Base-by-base conservation (phyloP, 2,113 vertebrate genomes). In the Dolichallabes microphthalmus region DNA sequence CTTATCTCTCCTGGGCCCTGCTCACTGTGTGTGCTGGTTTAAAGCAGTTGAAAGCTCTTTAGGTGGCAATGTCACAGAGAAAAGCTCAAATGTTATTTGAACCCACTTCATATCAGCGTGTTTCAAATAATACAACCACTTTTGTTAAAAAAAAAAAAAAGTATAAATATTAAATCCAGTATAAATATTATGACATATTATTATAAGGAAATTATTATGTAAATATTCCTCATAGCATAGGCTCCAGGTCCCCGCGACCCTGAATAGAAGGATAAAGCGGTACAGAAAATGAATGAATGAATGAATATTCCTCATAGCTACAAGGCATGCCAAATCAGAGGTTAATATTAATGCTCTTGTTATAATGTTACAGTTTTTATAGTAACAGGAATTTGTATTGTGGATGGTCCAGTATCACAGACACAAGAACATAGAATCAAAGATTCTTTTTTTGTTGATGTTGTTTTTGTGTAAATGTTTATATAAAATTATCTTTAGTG, bases 1-100 rank as follows among this genome's bases (percentile, higher is more conserved):
- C 92, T 94, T 94, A 94, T 94, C 93, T 93, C 90, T 88, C 89
- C 93, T 91, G 91, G 90, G 90, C 90, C 80, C 86, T 57, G 81
- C 89, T 68, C 85, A 90, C 91, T 91, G 89, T 85, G 85, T 4
- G 86, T 82, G 90, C 83, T 55, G 89, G 92, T 90, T 86, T 76
- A 89, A 93, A 92, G 89, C 90, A 89, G 91, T 92, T 90, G 89
- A 90, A 90, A 93, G 90, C 89, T 89, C 92, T 94, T 94, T 92
- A 91, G 90, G 88, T 90, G 81, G 84, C 88, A 81, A 87, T 73
- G 90, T 81, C 92, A 87, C 87, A 78, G 45, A 91, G 89, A 88
- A 89, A 93, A 86, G 87, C 82, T n/a, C 53, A 20, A 39, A 35
- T 63, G 55, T 61, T 61, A 80, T 22, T 25, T 35, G 32, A 61